These are phyloP conservation scores for Anguilla marmorata DNA, from an alignment of 2,797 vertebrate species.

Conservation along the genomic window DNA sequence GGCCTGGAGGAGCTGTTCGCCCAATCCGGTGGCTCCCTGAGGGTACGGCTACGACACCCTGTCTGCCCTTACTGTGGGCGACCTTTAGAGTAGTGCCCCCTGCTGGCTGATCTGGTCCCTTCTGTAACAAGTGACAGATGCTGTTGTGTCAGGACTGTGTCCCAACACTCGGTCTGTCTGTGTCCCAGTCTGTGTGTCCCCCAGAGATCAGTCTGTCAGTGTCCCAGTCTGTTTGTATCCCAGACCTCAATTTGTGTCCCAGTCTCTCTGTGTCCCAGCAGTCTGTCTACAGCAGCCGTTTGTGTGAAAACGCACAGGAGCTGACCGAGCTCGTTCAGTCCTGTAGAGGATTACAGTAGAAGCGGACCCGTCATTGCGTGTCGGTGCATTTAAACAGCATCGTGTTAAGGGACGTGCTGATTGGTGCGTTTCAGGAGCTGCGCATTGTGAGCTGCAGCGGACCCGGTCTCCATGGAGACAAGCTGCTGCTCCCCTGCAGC, in stretches of 20 bases:
- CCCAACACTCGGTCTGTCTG: neutral
- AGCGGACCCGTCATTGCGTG: neutral
- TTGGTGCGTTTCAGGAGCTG: slow-evolving; percentile 53
- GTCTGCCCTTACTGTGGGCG: neutral
- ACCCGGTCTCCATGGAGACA: slow-evolving; percentile 57
- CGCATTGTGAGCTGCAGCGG: slow-evolving; percentile 62
- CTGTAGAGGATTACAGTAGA: neutral
- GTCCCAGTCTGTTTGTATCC: too few species aligned
- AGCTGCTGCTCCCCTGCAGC: slow-evolving; percentile 53
- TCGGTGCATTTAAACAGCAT: neutral
- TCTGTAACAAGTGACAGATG: neutral
- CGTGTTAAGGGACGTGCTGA: neutral
- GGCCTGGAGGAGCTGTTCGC: slow-evolving; percentile 60
- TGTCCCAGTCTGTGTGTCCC: too few species aligned
- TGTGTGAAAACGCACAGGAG: neutral
- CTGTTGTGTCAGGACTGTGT: slow-evolving; percentile 20
- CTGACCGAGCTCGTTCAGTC: neutral
- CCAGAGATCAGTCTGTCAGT: too few species aligned
- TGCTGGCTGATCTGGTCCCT: neutral
- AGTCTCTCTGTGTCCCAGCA: too few species aligned
- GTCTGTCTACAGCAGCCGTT: too few species aligned
- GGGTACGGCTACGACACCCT: slow-evolving; percentile 48
- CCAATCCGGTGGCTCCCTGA: slow-evolving; percentile 54
- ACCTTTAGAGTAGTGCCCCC: neutral
- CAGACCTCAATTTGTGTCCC: too few species aligned